Conservation (phyloP, 2,888 invertebrate genomes). For the Salpingus planirostris region DNA sequence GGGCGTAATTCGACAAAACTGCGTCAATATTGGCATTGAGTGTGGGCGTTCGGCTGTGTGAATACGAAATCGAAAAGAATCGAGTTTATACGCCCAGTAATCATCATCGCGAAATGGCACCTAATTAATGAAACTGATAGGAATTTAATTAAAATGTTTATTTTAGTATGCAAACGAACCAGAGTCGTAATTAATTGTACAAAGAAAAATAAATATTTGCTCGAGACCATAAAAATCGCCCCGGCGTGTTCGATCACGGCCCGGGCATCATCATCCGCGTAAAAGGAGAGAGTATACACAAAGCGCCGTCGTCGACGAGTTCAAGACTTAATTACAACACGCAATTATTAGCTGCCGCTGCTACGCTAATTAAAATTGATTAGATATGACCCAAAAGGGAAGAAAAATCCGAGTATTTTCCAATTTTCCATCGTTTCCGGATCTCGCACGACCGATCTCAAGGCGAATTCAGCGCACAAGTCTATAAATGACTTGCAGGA, state of each 20-base stretch:
- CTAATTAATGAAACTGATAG: conserved; percentile 19
- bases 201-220: conserved; percentile 18
- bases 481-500: too few species aligned
- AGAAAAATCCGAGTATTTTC: too few species aligned
- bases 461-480: too few species aligned
- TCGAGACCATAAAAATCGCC: conserved; percentile 9
- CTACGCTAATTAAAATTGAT: too few species aligned
- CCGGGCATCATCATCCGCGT: too few species aligned
- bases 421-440: too few species aligned
- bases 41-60: too few species aligned
- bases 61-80: conserved; percentile 6
- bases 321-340: conserved; percentile 9
- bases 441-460: too few species aligned
- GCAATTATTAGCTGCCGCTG: conserved; percentile 7
- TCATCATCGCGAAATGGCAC: conserved; percentile 11
- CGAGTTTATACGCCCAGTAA: conserved; percentile 4
- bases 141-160: conserved; percentile 24
- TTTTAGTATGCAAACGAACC: conserved; percentile 16
- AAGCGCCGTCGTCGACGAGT: neutral
- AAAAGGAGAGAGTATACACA: too few species aligned
- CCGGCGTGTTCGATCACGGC: conserved; percentile 8
- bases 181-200: conserved; percentile 18
- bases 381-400: too few species aligned
- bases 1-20: conserved; percentile 8
- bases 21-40: conserved; percentile 10